These are phyloP conservation scores for Hylia prasina DNA, from an alignment of 2,113 vertebrate species.

Conservation along the genomic window DNA sequence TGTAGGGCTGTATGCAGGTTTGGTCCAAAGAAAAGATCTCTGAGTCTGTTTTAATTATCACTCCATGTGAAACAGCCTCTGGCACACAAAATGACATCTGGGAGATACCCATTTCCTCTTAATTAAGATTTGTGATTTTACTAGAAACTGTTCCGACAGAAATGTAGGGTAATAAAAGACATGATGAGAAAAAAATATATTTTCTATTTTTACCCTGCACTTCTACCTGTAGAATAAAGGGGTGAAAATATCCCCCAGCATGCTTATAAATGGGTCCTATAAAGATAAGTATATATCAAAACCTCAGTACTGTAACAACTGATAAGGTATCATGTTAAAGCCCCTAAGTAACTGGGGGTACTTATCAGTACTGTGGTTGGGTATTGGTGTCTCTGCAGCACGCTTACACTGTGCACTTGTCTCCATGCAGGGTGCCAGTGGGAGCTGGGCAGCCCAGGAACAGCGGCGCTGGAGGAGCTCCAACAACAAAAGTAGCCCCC, in stretches of 20 bases:
- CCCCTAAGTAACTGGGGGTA: not conserved
- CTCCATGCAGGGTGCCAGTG: conserved; percentile 81
- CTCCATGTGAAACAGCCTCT: not conserved
- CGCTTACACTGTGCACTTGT: not conserved
- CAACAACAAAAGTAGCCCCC: conserved; percentile 70
- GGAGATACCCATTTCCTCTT: not conserved
- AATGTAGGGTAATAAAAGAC: not conserved
- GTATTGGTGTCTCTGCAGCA: not conserved
- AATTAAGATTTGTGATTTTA: not conserved
- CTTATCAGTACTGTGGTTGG: not conserved
- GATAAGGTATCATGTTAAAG: not conserved
- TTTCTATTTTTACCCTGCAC: not conserved
- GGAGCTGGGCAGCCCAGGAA: conserved; percentile 77
- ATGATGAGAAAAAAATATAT: not conserved
- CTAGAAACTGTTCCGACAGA: not conserved
- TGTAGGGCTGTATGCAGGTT: not conserved
- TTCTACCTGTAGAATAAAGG: not conserved
- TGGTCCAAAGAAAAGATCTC: not conserved
- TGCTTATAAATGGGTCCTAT: not conserved
- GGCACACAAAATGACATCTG: not conserved
- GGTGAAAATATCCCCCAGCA: not conserved
- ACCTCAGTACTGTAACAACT: not conserved
- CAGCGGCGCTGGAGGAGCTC: conserved; percentile 59
- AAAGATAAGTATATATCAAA: not conserved
- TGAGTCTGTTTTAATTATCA: not conserved